Evolutionary conservation across 2,888 invertebrate species (phyloP).

Genomic region (Onchidella celtica): DNA sequence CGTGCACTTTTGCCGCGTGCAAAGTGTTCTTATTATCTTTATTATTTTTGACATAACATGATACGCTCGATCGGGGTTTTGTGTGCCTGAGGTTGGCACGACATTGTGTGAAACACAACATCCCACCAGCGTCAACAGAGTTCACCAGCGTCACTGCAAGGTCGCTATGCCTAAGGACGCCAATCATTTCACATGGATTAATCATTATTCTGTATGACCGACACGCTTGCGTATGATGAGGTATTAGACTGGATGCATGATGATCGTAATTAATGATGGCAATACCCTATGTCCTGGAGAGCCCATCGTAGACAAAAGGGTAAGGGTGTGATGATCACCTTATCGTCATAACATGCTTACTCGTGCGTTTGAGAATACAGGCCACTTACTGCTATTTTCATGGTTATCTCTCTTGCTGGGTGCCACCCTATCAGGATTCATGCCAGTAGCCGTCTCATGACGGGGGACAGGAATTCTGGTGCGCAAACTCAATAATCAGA

Average conservation of each 20-base stretch:
- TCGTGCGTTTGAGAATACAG: constrained; percentile 15
- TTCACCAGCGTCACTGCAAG: not conserved
- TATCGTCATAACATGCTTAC: not conserved
- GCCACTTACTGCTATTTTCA: not conserved
- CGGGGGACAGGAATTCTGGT: too few relatives aligned
- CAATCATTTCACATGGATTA: not conserved
- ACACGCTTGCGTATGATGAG: not conserved
- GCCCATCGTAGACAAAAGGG: not conserved
- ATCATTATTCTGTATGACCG: not conserved
- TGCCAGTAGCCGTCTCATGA: not conserved
- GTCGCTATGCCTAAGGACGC: not conserved
- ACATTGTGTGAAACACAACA: too few relatives aligned
- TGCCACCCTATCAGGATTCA: not conserved
- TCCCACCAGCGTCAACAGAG: too few relatives aligned
- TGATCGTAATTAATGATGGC: constrained; percentile 4
- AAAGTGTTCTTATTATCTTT: too few relatives aligned
- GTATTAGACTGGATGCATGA: not conserved
- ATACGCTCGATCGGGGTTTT: too few relatives aligned
- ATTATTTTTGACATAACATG: too few relatives aligned
- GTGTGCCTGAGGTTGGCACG: too few relatives aligned
- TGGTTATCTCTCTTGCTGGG: not conserved
- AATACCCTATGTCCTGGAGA: constrained; percentile 1
- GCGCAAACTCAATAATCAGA: not conserved
- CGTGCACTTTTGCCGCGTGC: too few relatives aligned
- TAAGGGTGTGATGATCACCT: not conserved